These are phyloP conservation scores for Elaphurus davidianus DNA, from an alignment of 2,113 vertebrate genomes.

Conservation along the genomic window DNA sequence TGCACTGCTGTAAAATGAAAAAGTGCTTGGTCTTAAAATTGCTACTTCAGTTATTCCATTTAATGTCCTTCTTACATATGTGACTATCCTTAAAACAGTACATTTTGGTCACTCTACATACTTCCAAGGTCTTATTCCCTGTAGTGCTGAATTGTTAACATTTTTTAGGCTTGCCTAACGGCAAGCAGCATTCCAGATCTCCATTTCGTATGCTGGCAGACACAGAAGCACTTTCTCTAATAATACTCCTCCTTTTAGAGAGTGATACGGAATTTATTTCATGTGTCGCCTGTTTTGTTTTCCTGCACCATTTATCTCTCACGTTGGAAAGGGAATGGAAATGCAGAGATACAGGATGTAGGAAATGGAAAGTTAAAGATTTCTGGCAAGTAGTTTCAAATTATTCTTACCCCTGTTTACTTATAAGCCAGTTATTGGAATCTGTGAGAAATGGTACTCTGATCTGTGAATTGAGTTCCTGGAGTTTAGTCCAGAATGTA, in stretches of 20 bases:
- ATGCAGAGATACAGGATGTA: not conserved
- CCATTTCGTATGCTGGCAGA: conserved; percentile 27
- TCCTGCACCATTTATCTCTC: not conserved
- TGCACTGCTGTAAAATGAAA: conserved; percentile 10
- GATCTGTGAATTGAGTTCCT: not conserved
- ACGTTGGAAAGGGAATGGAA: not conserved
- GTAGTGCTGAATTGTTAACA: conserved; percentile 23
- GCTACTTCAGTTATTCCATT: not conserved
- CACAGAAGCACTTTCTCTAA: not conserved
- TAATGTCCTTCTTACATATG: not conserved
- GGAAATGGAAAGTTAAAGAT: conserved; percentile 16
- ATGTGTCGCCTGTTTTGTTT: not conserved
- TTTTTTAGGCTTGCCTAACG: not conserved
- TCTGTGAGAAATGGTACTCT: not conserved
- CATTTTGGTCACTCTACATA: not conserved
- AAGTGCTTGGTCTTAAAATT: not conserved
- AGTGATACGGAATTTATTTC: not conserved
- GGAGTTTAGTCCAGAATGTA: not conserved
- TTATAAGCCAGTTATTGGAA: not conserved
- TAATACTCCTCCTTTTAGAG: not conserved
- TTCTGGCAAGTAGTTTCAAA: conserved; percentile 17
- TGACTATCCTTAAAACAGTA: not conserved
- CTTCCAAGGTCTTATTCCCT: not conserved
- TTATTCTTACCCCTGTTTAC: conserved; percentile 28
- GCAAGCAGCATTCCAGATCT: conserved; percentile 29